Conservation (phyloP, 2,797 vertebrate genomes). For the Craterocephalus amniculus region DNA sequence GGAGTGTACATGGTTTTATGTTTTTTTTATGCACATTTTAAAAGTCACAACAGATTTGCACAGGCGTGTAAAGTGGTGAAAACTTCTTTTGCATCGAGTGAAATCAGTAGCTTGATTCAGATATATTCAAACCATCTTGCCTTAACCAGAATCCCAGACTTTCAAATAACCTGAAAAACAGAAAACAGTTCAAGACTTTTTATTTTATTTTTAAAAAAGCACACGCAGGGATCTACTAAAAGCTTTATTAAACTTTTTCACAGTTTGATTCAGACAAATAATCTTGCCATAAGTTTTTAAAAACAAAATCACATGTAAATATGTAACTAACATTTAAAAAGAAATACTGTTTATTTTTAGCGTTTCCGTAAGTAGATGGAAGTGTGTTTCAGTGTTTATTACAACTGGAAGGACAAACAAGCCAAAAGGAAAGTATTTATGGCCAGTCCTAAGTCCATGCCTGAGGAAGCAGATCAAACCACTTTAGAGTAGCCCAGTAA, state of each 20-base stretch:
- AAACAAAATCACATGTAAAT: background rate
- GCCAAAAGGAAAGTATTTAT: background rate
- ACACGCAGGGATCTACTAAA: background rate
- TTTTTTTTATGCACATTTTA: no score
- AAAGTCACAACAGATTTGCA: no score
- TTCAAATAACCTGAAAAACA: no score
- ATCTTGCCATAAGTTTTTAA: background rate
- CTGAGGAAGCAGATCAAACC: background rate
- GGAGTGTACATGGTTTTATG: no score
- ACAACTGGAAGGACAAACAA: background rate
- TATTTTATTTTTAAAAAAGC: no score
- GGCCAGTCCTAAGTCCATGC: constrained; percentile 7
- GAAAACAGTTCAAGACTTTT: no score
- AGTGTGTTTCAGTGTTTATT: background rate
- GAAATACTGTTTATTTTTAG: background rate
- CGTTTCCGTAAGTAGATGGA: constrained; percentile 7
- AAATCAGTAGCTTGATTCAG: no score
- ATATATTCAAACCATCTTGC: no score
- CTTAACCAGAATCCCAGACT: no score
- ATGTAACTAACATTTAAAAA: background rate
- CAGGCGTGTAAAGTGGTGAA: no score
- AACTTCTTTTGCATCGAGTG: no score
- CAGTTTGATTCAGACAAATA: constrained; percentile 5
- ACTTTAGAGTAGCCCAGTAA: background rate
- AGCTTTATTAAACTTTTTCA: constrained; percentile 2